Evolutionary conservation across 2,113 vertebrate species (phyloP), one percentile per base, ranked within the genome.

Genomic region (Tautogolabrus adspersus): DNA sequence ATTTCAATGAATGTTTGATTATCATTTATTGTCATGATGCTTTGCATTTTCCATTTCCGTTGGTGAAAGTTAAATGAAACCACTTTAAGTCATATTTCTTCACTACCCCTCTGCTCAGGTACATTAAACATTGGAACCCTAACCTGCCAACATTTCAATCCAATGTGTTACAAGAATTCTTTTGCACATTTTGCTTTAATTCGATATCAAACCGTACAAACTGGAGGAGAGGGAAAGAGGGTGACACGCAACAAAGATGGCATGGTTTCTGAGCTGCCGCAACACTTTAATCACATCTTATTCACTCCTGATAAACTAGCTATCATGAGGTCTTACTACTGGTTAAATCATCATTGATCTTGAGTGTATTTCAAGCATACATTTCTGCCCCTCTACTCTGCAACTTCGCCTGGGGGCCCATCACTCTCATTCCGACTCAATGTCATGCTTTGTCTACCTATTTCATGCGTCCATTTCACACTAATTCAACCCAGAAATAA

Each of bases 391-490:
- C 68, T 81, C 69, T 11, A 63, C 80, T 82, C 70, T n/a, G 22
- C 82, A 52, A 62, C 73, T 44, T 69, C 47, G 84, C 85, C 87
- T 78, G 65, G 77, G 80, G 87, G 87, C 83, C 79, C 75, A 88
- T 90, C 84, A 47, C 88, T 88, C 75, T 79, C 80, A 77, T 88
- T 85, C 88, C 70, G 65, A 89, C 83, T 90, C 90, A 89, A 91
- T 89, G 92, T 93, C 93, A 93, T 93, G 92, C 93, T 93, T 93
- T 93, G 91, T 94, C 92, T 93, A 87, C 89, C 93, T 93, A 92
- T 92, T 93, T 88, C 82, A 88, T 88, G 79, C 93, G 93, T 90
- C 88, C 88, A 94, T 94, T 95, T 92, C 92, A 92, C 91, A 93
- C 92, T 92, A 89, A 91, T 91, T 93, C 92, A 94, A 87, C 83